Evolutionary conservation across 2,888 invertebrate genomes (phyloP).

Genomic region (Cantharis flavilabris): DNA sequence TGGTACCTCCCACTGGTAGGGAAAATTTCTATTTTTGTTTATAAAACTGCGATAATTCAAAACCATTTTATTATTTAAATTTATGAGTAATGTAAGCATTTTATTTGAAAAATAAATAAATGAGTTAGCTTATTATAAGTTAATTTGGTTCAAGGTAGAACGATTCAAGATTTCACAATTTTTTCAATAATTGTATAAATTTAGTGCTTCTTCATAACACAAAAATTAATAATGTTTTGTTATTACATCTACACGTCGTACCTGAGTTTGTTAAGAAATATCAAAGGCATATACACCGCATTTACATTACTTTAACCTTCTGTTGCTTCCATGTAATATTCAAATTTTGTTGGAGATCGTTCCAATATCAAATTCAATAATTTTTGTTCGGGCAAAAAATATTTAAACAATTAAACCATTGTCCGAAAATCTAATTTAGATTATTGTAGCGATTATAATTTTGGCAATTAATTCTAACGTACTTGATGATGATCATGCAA

Average conservation of each 20-base stretch:
- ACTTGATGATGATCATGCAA: background rate
- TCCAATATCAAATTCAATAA: no score
- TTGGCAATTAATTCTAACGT: background rate
- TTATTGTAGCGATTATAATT: background rate
- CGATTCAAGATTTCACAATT: background rate
- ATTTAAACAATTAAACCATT: background rate
- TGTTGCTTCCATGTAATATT: no score
- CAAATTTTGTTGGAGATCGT: background rate
- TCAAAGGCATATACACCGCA: background rate
- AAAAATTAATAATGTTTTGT: background rate
- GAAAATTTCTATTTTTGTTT: no score
- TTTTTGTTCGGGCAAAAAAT: background rate
- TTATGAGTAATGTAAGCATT: background rate
- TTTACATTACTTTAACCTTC: no score
- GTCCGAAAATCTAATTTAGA: background rate
- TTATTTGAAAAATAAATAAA: background rate
- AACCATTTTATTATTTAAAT: background rate
- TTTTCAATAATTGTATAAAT: background rate
- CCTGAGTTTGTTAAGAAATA: background rate
- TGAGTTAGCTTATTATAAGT: conserved; percentile 1
- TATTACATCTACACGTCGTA: background rate
- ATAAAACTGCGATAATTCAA: background rate
- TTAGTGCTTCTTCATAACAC: background rate
- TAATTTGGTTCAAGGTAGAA: conserved; percentile 1
- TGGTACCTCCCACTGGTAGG: background rate